Evolutionary conservation across 1,140 invertebrate species (phyloP), one percentile per base, ranked within the genome.

Genomic region (Drosophila sechellia): DNA sequence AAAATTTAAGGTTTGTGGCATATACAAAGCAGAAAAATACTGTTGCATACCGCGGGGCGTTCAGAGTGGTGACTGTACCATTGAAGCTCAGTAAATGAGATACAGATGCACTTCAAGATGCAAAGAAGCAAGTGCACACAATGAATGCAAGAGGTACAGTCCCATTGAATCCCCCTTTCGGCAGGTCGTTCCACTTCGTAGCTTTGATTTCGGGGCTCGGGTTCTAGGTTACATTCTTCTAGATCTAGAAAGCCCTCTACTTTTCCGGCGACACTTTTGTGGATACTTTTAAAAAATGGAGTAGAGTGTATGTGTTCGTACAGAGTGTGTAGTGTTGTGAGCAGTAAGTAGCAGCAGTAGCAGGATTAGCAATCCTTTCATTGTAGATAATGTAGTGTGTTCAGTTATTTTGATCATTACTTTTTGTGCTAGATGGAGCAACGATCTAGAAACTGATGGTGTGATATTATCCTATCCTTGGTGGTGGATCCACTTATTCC

Each of bases 11-110:
- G 42, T 43, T 42, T 13, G 3, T 39, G 13, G 40, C 31, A n/a
- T 17, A n/a, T 45, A 20, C 42, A 35, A 43, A 48, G 11, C 56
- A 43, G 25, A 31, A 3, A 31, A 31, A 31, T 31, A 75, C 52
- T 85, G 64, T 85, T 74, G 77, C 81, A 73, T 71, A 59, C 35
- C 37, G 76, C 53, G 48, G 70, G 75, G 27, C 57, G 27, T 20
- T n/a, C 5, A 17, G 35, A 45, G 60, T 13, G 42, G 35, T 20
- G 45, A 45, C 52, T 48, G 57, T 40, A 45, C 48, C 45, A 8
- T 50, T 11, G 25, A 8, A 39, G 15, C 15, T 11, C 12, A 5
- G n/a, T 17, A 49, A 63, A 74, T 55, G 69, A 73, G 50, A 45
- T 55, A 37, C 69, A 35, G 58, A 34, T 37, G 37, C 46, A 37